Conservation (phyloP, 1,140 invertebrate genomes). For the Schlechtendalia chinensis region DNA sequence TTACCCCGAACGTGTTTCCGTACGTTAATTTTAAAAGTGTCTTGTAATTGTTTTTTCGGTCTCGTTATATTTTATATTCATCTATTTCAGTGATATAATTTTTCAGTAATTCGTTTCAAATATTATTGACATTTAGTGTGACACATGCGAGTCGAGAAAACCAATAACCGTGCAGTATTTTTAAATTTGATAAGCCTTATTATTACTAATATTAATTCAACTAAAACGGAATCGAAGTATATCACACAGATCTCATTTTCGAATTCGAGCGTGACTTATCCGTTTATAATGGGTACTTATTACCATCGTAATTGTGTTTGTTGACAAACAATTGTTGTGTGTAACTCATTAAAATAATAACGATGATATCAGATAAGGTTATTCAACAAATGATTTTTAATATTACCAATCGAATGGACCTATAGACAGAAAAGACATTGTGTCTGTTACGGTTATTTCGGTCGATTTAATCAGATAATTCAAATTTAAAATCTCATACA, state of each 20-base stretch:
- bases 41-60: neutral
- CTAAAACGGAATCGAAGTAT: neutral
- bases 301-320: conserved; percentile 15
- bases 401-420: conserved; percentile 3
- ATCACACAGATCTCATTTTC: conserved; percentile 7
- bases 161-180: neutral
- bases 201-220: neutral
- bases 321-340: conserved; percentile 7
- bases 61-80: neutral
- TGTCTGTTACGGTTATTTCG: conserved; percentile 20
- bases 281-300: conserved; percentile 19
- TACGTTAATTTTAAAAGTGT: too few species aligned
- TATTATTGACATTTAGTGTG: neutral
- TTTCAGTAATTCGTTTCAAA: neutral
- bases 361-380: conserved; percentile 7
- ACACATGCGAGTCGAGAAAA: neutral
- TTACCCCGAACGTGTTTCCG: too few species aligned
- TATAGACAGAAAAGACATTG: neutral
- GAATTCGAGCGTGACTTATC: conserved; percentile 32
- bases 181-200: too few species aligned
- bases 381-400: conserved; percentile 5
- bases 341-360: conserved; percentile 36
- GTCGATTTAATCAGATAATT: neutral
- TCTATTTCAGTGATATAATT: neutral
- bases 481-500: neutral